Evolutionary conservation across 2,113 vertebrate species (phyloP).

Genomic region (Apodemus speciosus): DNA sequence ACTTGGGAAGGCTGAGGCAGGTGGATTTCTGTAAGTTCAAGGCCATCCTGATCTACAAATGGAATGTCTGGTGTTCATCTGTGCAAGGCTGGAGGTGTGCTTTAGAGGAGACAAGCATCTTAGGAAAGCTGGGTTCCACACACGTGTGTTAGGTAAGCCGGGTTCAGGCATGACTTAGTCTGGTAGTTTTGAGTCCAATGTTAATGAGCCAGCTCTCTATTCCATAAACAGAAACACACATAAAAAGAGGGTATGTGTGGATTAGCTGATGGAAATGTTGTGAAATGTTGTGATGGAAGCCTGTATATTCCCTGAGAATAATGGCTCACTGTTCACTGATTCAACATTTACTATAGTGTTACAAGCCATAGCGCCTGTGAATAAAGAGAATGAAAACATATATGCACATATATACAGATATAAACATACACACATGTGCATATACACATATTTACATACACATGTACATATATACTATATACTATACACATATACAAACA

Average conservation of each 20-base stretch:
- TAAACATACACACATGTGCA: too few species aligned
- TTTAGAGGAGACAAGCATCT: not conserved
- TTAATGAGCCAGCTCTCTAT: not conserved
- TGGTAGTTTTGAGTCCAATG: not conserved
- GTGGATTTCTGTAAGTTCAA: not conserved
- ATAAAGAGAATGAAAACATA: not conserved
- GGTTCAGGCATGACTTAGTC: not conserved
- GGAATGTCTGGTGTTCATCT: not conserved
- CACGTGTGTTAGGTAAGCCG: rapidly evolving
- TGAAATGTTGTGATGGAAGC: not conserved
- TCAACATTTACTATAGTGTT: not conserved
- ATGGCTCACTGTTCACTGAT: not conserved
- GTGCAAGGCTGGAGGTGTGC: not conserved
- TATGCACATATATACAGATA: too few species aligned
- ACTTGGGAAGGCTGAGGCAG: not conserved
- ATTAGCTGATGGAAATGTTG: not conserved
- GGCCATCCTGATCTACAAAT: not conserved
- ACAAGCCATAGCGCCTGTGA: not conserved
- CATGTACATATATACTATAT: too few species aligned
- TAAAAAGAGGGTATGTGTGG: not conserved
- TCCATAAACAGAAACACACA: not conserved
- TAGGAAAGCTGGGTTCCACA: not conserved
- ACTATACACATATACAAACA: too few species aligned
- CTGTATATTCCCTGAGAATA: not conserved
- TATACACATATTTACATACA: too few species aligned